A percentile compares a stretch with the other conserved stretches of the same genome.
phyloP scores from a whole-genome alignment of 2,888 invertebrate genomes.

The Acanthopleura granulata region DNA sequence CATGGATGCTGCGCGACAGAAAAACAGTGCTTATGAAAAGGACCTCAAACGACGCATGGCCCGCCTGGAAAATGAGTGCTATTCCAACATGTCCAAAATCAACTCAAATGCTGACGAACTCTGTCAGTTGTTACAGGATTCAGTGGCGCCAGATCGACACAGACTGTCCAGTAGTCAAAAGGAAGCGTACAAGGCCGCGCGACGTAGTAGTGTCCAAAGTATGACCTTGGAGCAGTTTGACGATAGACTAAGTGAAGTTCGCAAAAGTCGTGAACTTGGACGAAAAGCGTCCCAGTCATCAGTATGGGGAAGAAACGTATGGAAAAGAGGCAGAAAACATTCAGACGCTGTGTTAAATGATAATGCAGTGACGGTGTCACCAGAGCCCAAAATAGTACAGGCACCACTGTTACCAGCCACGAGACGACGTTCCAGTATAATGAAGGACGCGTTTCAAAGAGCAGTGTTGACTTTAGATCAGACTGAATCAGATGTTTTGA shows the following conservation, averaged over 20 bases:
- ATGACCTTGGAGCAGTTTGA: conserved; percentile 26
- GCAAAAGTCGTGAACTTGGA: neutral
- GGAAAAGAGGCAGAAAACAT: no score
- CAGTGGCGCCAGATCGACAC: neutral
- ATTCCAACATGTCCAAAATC: conserved; percentile 17
- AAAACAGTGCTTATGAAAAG: conserved; percentile 26
- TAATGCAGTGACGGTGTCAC: no score
- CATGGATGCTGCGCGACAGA: conserved; percentile 27
- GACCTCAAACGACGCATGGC: conserved; percentile 16
- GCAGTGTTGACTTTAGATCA: neutral
- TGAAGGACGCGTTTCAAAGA: neutral
- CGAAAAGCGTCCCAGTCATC: neutral
- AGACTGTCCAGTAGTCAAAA: conserved; percentile 19
- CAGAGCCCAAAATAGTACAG: neutral
- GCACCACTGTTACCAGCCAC: neutral
- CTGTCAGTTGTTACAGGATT: neutral
- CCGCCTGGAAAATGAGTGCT: neutral
- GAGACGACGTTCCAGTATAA: neutral
- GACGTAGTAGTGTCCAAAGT: conserved; percentile 6
- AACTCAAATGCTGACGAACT: conserved; percentile 11
- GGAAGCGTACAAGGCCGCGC: neutral
- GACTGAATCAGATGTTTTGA: neutral
- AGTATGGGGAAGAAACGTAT: no score
- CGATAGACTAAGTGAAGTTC: neutral
- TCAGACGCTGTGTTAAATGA: no score